Percentiles rank a stretch among this genome's conserved stretches.
phyloP scores from a whole-genome alignment of 1,140 invertebrate genomes.

The Plodia interpunctella region DNA sequence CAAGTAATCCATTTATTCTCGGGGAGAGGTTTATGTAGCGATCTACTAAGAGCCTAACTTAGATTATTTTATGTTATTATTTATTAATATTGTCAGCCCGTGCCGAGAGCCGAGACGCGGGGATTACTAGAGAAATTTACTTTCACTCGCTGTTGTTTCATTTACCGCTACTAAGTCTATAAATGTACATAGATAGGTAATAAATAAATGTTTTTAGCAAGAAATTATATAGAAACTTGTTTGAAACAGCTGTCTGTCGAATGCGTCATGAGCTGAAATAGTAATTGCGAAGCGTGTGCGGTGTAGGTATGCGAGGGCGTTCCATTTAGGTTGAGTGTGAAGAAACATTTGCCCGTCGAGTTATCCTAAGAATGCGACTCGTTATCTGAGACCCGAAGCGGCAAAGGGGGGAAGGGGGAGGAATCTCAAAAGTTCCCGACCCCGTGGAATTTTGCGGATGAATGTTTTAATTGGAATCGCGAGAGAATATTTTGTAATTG shows the following conservation, averaged over 20 bases:
- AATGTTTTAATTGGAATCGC: slow-evolving; percentile 72
- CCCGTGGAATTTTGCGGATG: slow-evolving; percentile 67
- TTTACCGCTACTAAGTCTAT: not conserved
- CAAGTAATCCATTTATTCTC: slow-evolving; percentile 76
- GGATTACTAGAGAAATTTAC: slow-evolving; percentile 35
- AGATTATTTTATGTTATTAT: slow-evolving; percentile 73
- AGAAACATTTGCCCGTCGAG: slow-evolving; percentile 44
- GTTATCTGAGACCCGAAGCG: slow-evolving; percentile 40
- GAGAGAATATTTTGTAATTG: slow-evolving; percentile 71
- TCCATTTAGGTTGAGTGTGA: slow-evolving; percentile 11
- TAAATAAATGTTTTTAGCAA: too few relatives aligned
- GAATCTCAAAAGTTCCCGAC: slow-evolving; percentile 56
- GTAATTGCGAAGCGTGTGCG: slow-evolving; percentile 6
- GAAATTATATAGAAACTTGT: too few relatives aligned
- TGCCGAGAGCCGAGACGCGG: slow-evolving; percentile 25
- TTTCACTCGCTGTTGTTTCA: slow-evolving; percentile 8
- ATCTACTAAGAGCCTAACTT: slow-evolving; percentile 59
- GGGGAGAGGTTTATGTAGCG: slow-evolving; percentile 70
- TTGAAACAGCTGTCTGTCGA: not conserved
- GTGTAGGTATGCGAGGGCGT: slow-evolving; percentile 20
- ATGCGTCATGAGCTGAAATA: slow-evolving; percentile 7
- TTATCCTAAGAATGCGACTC: slow-evolving; percentile 56
- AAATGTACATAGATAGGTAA: not conserved
- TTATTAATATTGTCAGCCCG: slow-evolving; percentile 58
- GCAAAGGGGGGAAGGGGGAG: slow-evolving; percentile 21